Base-by-base conservation (phyloP, 2,888 invertebrate species). In the Willowsia nigromaculata region DNA sequence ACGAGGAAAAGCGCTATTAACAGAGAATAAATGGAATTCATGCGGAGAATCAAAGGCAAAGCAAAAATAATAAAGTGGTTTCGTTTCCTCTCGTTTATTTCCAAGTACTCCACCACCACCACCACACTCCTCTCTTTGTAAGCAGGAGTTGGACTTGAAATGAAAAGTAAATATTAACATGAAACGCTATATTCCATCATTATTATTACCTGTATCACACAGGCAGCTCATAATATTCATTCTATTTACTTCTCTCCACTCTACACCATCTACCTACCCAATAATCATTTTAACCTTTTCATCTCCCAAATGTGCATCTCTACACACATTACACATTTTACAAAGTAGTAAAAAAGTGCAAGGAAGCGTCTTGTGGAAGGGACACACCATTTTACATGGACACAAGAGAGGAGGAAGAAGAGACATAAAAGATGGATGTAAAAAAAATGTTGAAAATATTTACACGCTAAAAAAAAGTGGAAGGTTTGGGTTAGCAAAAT, bases 141-240 rank as follows among this genome's bases (percentile, higher is more conserved):
- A 59, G 71, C 37, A 65, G 71, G 40, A 25, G 71, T 71, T 71
- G 71, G 40, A 25, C 71, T 71, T 71, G 71, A 71, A 71, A 71
- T 71, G 71, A 71, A 71, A 71, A 71, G 71, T 71, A 71, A 71
- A 71, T 30, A 71, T 22, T 7, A 37, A 59, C 59, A 9, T 18
- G 30, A 62, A 62, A n/a, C n/a, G n/a, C 62, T 15, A 27, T 30
- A 15, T 62, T 13, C 27, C 6, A 30, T 15, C 62, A 62, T n/a
- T 18, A 43, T 43, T 6, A 43, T 18, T 53, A 53, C 53, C 22
- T 22, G 18, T n/a, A 53, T 1, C 53, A 53, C 53, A 53, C 6
- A 53, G 2, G 13, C 11, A 9, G 11, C 5, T 6, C 1, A 43
- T n/a, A n/a, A n/a, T n/a, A n/a, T n/a, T n/a, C n/a, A n/a, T n/a